Conservation (phyloP, 2,797 vertebrate species). For the Diplodus sargus region DNA sequence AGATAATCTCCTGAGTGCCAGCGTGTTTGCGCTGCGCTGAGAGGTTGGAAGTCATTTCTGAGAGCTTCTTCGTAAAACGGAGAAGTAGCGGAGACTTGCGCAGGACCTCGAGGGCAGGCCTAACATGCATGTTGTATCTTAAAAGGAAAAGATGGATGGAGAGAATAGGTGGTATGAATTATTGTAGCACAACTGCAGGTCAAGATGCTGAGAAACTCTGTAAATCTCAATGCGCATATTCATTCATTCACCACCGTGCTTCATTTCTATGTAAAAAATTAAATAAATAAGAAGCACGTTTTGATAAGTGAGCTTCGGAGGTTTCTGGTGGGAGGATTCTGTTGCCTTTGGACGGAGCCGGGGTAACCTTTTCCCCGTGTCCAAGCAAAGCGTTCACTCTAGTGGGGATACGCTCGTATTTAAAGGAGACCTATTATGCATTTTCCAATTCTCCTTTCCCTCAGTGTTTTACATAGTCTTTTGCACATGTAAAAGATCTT, state of each 20-base stretch:
- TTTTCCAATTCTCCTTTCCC: too few relatives aligned
- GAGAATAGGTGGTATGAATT: not conserved
- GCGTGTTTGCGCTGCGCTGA: constrained; percentile 21
- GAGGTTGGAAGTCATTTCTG: constrained; percentile 33
- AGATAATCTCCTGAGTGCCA: constrained; percentile 14
- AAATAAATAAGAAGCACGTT: too few relatives aligned
- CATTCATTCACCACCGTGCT: not conserved
- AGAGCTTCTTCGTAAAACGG: constrained; percentile 13
- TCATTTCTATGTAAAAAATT: too few relatives aligned
- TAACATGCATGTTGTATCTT: not conserved
- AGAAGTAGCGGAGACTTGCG: not conserved
- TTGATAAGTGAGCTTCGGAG: too few relatives aligned
- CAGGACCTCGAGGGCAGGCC: not conserved
- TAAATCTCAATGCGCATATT: not conserved
- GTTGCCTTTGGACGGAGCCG: too few relatives aligned
- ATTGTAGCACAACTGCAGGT: not conserved
- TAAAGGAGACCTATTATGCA: too few relatives aligned
- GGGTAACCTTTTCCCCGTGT: too few relatives aligned
- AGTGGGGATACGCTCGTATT: too few relatives aligned
- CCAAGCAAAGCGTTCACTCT: too few relatives aligned
- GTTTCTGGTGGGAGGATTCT: too few relatives aligned
- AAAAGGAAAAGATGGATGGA: not conserved
- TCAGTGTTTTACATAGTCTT: too few relatives aligned
- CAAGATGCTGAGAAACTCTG: not conserved
- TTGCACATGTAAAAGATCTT: too few relatives aligned